phyloP scores from a whole-genome alignment of 2,797 vertebrate genomes.

The Natrix natrix region DNA sequence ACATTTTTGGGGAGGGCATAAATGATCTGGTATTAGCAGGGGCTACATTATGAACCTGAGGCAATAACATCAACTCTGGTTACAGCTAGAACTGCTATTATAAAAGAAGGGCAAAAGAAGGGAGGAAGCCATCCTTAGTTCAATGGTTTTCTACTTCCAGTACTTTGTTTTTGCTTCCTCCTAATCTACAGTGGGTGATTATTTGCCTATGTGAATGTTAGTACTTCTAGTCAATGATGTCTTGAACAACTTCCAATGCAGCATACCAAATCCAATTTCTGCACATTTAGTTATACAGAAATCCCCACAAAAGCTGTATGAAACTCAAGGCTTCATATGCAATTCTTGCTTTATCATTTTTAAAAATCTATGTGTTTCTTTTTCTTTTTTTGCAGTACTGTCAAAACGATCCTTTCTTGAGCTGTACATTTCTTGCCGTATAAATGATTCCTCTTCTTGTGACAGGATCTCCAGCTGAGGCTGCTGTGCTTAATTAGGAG shows the following conservation, averaged over 20 bases:
- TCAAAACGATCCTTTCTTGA: slow-evolving; percentile 68
- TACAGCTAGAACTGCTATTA: neutral
- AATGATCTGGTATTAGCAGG: neutral
- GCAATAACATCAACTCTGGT: neutral
- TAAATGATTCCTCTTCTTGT: slow-evolving; percentile 75
- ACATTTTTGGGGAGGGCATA: neutral
- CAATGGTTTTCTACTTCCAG: neutral
- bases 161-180: neutral
- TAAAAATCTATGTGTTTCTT: neutral
- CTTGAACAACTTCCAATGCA: neutral
- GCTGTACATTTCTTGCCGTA: slow-evolving; percentile 68
- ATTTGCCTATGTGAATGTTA: neutral
- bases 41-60: neutral
- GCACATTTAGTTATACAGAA: neutral
- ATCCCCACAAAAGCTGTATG: neutral
- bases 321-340: slow-evolving; percentile 41
- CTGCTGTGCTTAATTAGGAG: slow-evolving; percentile 77
- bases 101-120: neutral
- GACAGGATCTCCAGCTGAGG: slow-evolving; percentile 77
- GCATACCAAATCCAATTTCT: neutral
- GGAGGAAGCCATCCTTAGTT: neutral
- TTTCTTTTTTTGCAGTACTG: slow-evolving; percentile 42
- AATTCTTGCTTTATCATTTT: slow-evolving; percentile 41
- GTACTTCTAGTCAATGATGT: neutral
- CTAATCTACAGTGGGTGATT: neutral